Evolutionary conservation across 2,888 invertebrate species (phyloP), one percentile per base, ranked within the genome.

Genomic region (Lysandra bellargus): DNA sequence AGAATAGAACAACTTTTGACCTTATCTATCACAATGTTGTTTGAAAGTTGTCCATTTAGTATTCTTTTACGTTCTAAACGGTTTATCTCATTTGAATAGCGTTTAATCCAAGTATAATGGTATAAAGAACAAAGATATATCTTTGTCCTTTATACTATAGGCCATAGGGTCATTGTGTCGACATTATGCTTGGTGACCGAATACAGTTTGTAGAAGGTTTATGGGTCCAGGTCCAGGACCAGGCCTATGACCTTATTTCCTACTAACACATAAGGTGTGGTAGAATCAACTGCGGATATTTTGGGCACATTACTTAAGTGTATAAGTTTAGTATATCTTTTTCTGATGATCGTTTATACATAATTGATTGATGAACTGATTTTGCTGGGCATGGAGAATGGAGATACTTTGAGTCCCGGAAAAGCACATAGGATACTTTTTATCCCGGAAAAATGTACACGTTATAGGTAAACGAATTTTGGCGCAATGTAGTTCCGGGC

Each of bases 1-100:
- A 79, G 75, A 79, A 79, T 79, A 81, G 79, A 78, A 72, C 79
- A 80, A 81, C 80, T 80, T 80, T 60, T 81, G 81, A 80, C 81
- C 80, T 81, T 81, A 81, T 81, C 78, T 74, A 76, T 64, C 61
- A 75, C 79, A 75, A 79, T 80, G 80, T 80, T 78, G 80, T 81
- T 81, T 81, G 78, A 81, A 81, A 81, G 81, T 81, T 78, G 80
- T 80, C 64, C 78, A 69, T 79, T 79, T 76, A 79, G 78, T 60
- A 74, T 80, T 75, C 80, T 79, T 49, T 78, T 79, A 64, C 74
- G 61, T 74, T 80, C 78, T 74, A 79, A 72, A 80, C 78, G 79
- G 60, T 73, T 79, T 74, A 74, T 79, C 74, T 44, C 60, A 75
- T 79, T 79, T 79, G 61, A 79, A 79, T 79, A 49, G 75, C 74